These are phyloP conservation scores for Philopotamus ludificatus DNA, from an alignment of 1,140 invertebrate genomes.

Conservation along the genomic window DNA sequence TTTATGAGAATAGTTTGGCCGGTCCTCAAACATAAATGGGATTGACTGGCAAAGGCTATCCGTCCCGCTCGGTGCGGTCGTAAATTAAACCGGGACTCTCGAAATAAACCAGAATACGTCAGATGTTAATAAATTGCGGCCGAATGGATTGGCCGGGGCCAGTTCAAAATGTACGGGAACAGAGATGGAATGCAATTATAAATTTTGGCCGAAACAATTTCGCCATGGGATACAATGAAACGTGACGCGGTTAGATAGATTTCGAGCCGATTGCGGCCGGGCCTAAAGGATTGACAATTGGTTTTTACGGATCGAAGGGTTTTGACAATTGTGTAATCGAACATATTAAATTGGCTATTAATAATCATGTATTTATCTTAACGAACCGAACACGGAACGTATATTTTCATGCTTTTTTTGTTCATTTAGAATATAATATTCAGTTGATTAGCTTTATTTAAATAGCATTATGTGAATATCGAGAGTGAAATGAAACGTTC, in stretches of 20 bases:
- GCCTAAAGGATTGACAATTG: too few relatives aligned
- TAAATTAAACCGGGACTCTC: constrained; percentile 12
- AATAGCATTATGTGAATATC: background rate
- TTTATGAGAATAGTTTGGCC: constrained; percentile 11
- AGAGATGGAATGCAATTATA: constrained; percentile 8
- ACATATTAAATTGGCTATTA: too few relatives aligned
- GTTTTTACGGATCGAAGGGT: too few relatives aligned
- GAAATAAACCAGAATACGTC: constrained; percentile 3
- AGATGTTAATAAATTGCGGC: constrained; percentile 23
- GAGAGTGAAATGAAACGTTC: constrained; percentile 8
- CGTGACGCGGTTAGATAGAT: too few relatives aligned
- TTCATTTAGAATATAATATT: too few relatives aligned
- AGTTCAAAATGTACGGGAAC: background rate
- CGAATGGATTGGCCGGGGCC: background rate
- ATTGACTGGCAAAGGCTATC: background rate
- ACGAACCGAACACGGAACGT: too few relatives aligned
- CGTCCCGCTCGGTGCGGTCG: background rate
- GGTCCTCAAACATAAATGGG: background rate
- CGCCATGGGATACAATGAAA: too few relatives aligned
- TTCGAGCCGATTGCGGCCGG: too few relatives aligned
- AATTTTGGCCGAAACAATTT: background rate
- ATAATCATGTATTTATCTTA: too few relatives aligned
- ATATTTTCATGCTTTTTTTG: too few relatives aligned
- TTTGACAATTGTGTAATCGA: too few relatives aligned
- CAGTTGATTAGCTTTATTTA: too few relatives aligned